Conservation (phyloP, 2,797 vertebrate genomes). For the Calcarius lapponicus region DNA sequence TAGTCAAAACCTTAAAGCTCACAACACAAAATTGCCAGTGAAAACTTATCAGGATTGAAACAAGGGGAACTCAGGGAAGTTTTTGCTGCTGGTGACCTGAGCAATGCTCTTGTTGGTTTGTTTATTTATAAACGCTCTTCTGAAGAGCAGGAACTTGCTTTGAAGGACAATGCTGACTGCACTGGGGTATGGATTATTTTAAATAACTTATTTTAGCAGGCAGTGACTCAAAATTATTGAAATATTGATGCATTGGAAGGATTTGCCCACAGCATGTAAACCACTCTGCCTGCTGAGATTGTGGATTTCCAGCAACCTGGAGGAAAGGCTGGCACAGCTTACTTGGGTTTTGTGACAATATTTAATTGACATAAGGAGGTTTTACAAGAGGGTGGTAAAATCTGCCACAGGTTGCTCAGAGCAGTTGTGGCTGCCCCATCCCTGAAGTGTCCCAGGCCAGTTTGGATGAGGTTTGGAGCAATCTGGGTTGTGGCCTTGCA, state of each 20-base stretch:
- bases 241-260: background rate
- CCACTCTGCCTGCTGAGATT: background rate
- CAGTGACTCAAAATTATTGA: background rate
- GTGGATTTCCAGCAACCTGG: background rate
- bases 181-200: background rate
- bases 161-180: background rate
- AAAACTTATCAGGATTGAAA: background rate
- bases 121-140: background rate
- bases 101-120: background rate
- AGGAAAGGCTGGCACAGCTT: background rate
- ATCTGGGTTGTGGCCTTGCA: background rate
- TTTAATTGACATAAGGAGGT: background rate
- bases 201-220: background rate
- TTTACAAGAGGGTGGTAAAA: background rate
- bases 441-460: background rate
- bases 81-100: background rate
- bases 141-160: background rate
- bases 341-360: background rate
- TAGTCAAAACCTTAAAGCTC: background rate
- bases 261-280: background rate
- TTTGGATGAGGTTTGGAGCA: background rate
- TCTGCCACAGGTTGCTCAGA: background rate
- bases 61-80: background rate
- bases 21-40: background rate
- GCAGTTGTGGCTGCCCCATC: background rate